phyloP scores from a whole-genome alignment of 2,113 vertebrate species.

The Coptodon rendalli region DNA sequence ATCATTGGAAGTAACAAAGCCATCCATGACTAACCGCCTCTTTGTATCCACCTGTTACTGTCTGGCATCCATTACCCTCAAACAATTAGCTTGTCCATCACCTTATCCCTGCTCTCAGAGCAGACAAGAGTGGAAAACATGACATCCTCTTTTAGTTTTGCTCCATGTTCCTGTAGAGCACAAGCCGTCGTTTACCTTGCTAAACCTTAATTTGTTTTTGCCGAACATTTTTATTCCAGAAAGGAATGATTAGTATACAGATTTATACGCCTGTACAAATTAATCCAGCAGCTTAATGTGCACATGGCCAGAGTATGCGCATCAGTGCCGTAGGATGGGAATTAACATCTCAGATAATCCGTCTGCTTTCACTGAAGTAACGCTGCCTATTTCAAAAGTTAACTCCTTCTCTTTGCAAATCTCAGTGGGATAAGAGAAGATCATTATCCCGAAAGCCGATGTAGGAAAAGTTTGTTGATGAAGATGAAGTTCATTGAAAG shows the following conservation, averaged over 20 bases:
- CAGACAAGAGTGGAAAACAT: background rate
- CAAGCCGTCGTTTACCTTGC: background rate
- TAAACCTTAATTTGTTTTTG: background rate
- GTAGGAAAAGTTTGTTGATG: slow-evolving; percentile 12
- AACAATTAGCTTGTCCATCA: slow-evolving; percentile 39
- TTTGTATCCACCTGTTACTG: slow-evolving; percentile 49
- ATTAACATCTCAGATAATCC: slow-evolving; percentile 24
- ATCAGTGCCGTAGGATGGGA: background rate
- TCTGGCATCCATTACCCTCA: slow-evolving; percentile 25
- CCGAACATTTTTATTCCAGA: background rate
- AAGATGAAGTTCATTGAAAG: slow-evolving; percentile 40
- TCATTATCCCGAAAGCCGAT: slow-evolving; percentile 32
- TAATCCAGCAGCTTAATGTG: background rate
- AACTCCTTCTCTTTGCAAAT: slow-evolving; percentile 5
- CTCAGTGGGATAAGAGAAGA: slow-evolving; percentile 40
- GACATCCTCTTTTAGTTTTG: background rate
- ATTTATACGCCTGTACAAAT: background rate
- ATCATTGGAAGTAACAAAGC: slow-evolving; percentile 46
- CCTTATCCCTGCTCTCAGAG: background rate
- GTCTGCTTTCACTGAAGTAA: background rate
- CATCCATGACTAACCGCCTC: slow-evolving; percentile 28
- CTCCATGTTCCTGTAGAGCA: background rate
- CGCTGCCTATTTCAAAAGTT: slow-evolving; percentile 19
- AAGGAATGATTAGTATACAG: background rate
- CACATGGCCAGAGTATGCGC: slow-evolving; percentile 2